A percentile compares a stretch with the other conserved stretches of the same genome.
Evolutionary conservation across 2,113 vertebrate species (phyloP).

Genomic region (Empidonax alnorum): DNA sequence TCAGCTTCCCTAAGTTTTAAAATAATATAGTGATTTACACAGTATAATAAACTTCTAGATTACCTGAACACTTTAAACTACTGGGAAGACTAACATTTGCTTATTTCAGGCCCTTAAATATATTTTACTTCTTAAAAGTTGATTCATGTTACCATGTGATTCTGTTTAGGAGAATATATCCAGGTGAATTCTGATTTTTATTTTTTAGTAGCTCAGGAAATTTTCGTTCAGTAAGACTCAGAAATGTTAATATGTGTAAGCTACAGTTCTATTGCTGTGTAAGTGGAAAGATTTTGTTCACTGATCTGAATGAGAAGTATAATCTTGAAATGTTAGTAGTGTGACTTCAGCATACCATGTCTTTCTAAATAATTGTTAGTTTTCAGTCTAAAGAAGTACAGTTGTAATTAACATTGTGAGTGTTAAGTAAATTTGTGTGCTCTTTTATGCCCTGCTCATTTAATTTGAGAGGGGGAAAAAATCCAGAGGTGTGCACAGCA

Average conservation of each 20-base stretch:
- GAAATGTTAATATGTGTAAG: not conserved
- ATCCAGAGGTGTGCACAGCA: not conserved
- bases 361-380: not conserved
- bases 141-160: not conserved
- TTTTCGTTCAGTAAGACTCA: not conserved
- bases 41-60: not conserved
- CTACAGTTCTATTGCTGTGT: not conserved
- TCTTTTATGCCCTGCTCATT: rapidly evolving
- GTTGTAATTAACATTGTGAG: not conserved
- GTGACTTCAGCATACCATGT: not conserved
- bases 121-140: not conserved
- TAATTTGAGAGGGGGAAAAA: not conserved
- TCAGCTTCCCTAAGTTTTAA: not conserved
- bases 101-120: not conserved
- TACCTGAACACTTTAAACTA: not conserved
- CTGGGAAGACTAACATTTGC: not conserved
- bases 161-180: not conserved
- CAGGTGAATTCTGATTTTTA: not conserved
- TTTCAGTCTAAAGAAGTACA: not conserved
- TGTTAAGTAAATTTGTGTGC: not conserved
- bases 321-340: not conserved
- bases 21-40: not conserved
- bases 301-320: not conserved
- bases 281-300: not conserved
- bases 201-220: not conserved